Base-by-base conservation (phyloP, 2,797 vertebrate species). In the Allochrocebus solatus region DNA sequence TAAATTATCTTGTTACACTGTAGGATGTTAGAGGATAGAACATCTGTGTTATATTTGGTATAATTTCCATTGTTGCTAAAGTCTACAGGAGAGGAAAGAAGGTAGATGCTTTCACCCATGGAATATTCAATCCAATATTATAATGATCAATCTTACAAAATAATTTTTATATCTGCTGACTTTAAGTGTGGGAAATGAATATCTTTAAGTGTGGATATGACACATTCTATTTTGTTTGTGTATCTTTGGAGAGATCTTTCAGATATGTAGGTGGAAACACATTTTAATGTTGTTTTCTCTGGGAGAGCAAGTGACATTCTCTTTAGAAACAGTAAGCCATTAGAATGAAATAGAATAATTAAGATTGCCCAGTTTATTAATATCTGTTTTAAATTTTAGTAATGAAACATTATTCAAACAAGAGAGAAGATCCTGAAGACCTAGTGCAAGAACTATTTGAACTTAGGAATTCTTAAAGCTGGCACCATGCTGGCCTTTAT, bases 161-260 rank as follows among this genome's bases (percentile, higher is more conserved):
- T 80, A 36, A 74, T 89, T 93, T 91, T 86, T 70, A 0, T 70
- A 28, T 84, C 83, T 94, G 43, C n/a, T 89, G 79, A 88, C 24
- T 94, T 84, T 95, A 93, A 82, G 24, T 92, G 8, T 80, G 57
- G 53, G 53, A 53, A 94, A 89, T 59, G 6, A 96, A 30, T 88
- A 70, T 81, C 50, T 96, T 36, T 64, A 74, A 53, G 30, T 74
- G 46, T 57, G 28, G 59, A 70, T 89, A 43, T 87, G 67, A 72
- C 55, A 82, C 67, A 87, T 53, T 74, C 39, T 70, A 8, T 82
- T 95, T 85, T 80, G 41, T 94, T 72, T 28, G 55, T 91, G 70
- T 75, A 6, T 94, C 70, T 92, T 97, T 79, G 70, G 81, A 84
- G 55, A 59, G 21, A 39, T 80, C 41, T 80, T 82, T 80, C 30